These are phyloP conservation scores for Acleris holmiana DNA, from an alignment of 2,888 invertebrate species.

Conservation along the genomic window DNA sequence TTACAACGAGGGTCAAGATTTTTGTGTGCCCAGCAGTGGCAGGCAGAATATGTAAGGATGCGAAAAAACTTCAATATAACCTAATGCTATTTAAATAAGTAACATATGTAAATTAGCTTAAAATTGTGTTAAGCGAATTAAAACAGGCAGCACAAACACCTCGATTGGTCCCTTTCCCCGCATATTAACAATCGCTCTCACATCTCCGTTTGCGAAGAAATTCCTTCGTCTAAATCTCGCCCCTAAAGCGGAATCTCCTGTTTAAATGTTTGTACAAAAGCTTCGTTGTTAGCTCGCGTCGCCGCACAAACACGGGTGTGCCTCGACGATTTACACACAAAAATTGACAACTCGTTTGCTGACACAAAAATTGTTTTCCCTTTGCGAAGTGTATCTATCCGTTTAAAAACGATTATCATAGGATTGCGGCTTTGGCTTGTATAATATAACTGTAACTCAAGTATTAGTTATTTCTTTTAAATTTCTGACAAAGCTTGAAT, in stretches of 20 bases:
- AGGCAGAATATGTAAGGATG: no score
- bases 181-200: slow-evolving; percentile 3
- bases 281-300: slow-evolving; percentile 50
- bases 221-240: slow-evolving; percentile 47
- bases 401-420: no score
- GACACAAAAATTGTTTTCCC: slow-evolving; percentile 47
- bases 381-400: slow-evolving; percentile 8
- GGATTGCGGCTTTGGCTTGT: no score
- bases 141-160: slow-evolving; percentile 1
- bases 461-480: no score
- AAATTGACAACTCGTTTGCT: slow-evolving; percentile 46
- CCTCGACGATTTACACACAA: slow-evolving; percentile 36
- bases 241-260: slow-evolving; percentile 52
- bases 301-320: slow-evolving; percentile 44
- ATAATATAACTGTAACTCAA: no score
- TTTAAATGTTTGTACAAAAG: slow-evolving; percentile 61
- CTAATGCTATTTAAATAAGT: not conserved
- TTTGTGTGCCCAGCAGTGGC: no score
- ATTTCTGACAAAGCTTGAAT: no score
- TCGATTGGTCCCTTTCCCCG: slow-evolving; percentile 10
- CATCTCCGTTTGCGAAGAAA: slow-evolving; percentile 47
- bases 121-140: slow-evolving; percentile 3
- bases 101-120: not conserved
- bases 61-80: no score
- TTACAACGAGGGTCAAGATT: no score